Percentiles rank a stretch among this genome's conserved stretches.
Evolutionary conservation across 2,113 vertebrate species (phyloP).

Genomic region (Catharus minimus): DNA sequence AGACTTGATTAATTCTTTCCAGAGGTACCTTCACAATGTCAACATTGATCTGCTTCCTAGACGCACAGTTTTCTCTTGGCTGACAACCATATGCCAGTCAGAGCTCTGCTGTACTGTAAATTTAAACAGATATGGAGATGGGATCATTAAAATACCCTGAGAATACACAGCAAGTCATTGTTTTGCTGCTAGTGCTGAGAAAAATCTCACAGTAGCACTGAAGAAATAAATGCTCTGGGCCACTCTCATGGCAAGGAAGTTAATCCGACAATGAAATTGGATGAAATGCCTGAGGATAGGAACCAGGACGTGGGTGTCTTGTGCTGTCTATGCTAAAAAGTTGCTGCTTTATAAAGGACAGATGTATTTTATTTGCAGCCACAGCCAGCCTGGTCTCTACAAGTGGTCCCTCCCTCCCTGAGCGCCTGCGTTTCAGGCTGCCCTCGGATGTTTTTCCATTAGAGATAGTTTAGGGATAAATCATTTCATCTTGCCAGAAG

Average conservation of each 20-base stretch:
- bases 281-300: constrained; percentile 22
- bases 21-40: constrained; percentile 57
- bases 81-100: constrained; percentile 59
- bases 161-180: constrained; percentile 39
- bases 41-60: constrained; percentile 60
- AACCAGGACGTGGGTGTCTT: not conserved
- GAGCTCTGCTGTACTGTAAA: constrained; percentile 38
- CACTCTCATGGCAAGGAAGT: constrained; percentile 7
- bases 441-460: not conserved
- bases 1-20: constrained; percentile 60
- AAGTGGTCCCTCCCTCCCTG: not conserved
- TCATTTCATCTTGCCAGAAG: not conserved
- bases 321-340: not conserved
- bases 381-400: not conserved
- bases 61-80: not conserved
- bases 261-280: constrained; percentile 41
- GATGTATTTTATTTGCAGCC: not conserved
- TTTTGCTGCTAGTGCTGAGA: constrained; percentile 16
- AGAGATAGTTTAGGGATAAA: not conserved
- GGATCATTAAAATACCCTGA: constrained; percentile 58
- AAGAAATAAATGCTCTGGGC: constrained; percentile 1
- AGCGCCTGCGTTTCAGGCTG: not conserved
- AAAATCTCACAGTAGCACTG: not conserved
- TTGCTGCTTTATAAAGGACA: not conserved
- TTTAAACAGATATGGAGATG: constrained; percentile 63